Conservation (phyloP, 2,113 vertebrate genomes). For the Parotia lawesii region DNA sequence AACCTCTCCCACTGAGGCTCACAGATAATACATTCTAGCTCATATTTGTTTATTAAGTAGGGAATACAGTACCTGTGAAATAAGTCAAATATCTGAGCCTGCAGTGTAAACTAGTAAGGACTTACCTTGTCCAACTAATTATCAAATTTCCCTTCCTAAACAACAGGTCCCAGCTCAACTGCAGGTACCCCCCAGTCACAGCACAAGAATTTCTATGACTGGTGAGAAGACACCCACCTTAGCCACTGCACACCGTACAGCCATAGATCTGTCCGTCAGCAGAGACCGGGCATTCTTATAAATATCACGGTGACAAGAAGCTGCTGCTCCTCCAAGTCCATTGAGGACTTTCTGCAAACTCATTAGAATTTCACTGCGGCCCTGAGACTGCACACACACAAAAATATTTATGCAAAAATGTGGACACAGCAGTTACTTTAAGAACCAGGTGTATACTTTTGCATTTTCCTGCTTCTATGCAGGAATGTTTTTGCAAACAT, state of each 20-base stretch:
- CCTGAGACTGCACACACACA: conserved; percentile 83
- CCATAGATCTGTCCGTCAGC: conserved; percentile 95
- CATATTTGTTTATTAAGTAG: background rate
- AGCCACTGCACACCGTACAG: conserved; percentile 91
- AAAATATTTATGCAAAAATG: background rate
- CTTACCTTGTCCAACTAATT: background rate
- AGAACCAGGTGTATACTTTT: background rate
- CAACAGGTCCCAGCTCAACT: background rate
- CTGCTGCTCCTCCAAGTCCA: conserved; percentile 93
- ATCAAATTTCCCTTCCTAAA: background rate
- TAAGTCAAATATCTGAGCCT: background rate
- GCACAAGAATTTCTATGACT: background rate
- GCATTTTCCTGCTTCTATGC: background rate
- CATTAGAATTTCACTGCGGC: conserved; percentile 94
- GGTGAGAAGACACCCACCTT: conserved; percentile 77
- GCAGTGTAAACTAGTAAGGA: background rate
- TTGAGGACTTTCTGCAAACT: conserved; percentile 93
- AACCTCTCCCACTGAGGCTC: background rate
- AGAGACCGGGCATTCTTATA: conserved; percentile 95
- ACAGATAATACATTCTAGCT: background rate
- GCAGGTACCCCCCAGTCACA: background rate
- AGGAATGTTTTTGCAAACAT: background rate
- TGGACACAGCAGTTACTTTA: background rate
- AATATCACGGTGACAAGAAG: conserved; percentile 95
- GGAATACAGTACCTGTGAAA: background rate